Evolutionary conservation across 2,797 vertebrate genomes (phyloP).

Genomic region (Oreortyx pictus): DNA sequence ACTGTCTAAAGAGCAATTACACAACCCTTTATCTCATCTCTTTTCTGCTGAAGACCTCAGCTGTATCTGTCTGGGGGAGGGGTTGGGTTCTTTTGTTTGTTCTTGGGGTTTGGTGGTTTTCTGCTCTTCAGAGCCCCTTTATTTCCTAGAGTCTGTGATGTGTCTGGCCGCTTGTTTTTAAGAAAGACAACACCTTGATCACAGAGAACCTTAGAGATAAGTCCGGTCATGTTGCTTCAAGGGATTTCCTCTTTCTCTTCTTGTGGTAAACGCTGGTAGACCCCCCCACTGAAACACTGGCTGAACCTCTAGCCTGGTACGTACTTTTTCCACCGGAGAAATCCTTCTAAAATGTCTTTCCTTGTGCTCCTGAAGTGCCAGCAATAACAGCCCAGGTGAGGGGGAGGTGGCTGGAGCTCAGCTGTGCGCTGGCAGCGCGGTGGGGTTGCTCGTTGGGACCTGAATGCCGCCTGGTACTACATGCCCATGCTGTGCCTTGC

Average conservation of each 20-base stretch:
- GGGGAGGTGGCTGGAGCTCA: neutral
- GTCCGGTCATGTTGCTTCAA: neutral
- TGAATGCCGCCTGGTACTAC: neutral
- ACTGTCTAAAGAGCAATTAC: neutral
- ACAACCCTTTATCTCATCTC: neutral
- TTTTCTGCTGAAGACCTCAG: neutral
- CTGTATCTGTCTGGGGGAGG: neutral
- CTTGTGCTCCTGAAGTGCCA: neutral
- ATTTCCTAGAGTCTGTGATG: neutral
- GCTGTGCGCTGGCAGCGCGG: neutral
- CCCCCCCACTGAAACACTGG: neutral
- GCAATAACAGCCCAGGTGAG: neutral
- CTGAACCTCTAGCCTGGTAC: neutral
- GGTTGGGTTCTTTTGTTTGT: neutral
- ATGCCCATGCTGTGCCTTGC: neutral
- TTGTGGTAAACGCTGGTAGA: neutral
- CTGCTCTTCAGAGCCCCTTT: neutral
- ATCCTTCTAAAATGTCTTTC: neutral
- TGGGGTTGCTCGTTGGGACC: neutral
- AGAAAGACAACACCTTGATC: neutral
- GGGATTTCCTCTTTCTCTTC: neutral
- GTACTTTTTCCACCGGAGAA: neutral
- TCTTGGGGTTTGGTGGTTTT: neutral
- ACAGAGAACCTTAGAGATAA: neutral
- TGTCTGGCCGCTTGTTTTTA: neutral